A percentile compares a stretch with the other conserved stretches of the same genome.
These are phyloP conservation scores for Saguinus imperator DNA, from an alignment of 2,113 vertebrate genomes.

Conservation along the genomic window DNA sequence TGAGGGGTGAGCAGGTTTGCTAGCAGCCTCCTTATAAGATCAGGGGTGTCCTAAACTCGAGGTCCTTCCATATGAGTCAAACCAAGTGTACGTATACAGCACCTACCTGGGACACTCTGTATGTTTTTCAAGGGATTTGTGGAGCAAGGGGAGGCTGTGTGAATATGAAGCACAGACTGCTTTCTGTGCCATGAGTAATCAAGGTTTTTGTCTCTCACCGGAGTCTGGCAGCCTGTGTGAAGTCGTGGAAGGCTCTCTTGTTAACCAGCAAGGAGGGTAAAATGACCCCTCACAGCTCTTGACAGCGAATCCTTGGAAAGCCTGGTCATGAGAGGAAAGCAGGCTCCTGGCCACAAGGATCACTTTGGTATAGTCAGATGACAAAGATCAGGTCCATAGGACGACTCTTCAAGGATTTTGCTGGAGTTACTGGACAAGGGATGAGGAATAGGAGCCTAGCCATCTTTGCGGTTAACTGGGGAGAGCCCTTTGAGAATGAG, in stretches of 20 bases:
- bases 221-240: neutral
- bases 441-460: neutral
- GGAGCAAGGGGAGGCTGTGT: neutral
- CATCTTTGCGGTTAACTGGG: neutral
- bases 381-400: neutral
- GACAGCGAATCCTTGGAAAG: neutral
- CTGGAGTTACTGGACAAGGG: neutral
- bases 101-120: neutral
- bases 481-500: neutral
- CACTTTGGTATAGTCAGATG: neutral
- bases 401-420: neutral
- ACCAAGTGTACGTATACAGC: neutral
- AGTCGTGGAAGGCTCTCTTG: neutral
- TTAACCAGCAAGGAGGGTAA: neutral
- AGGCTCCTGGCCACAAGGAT: neutral
- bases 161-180: no score
- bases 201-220: neutral
- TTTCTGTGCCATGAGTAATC: neutral
- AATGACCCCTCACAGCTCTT: neutral
- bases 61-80: neutral
- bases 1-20: neutral
- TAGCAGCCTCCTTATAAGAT: neutral
- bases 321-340: neutral
- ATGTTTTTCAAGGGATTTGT: neutral
- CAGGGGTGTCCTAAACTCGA: no score